These are phyloP conservation scores for Hipparchia sbordonii DNA, from an alignment of 2,888 invertebrate genomes.

Conservation along the genomic window DNA sequence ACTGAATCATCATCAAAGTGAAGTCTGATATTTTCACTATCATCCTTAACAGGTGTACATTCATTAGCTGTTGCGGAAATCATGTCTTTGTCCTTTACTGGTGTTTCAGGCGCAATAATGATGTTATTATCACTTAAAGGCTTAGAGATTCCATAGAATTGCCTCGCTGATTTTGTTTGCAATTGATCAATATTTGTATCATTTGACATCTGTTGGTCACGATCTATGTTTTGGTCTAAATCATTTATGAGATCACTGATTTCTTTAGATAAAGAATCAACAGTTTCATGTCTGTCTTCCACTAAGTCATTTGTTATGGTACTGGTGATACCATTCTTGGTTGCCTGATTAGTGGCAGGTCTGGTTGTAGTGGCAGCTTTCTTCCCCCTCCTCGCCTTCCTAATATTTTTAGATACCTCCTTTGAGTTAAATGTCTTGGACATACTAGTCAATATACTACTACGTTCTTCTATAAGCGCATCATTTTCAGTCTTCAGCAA, in stretches of 20 bases:
- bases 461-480: conserved; percentile 78
- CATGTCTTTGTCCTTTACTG: conserved; percentile 66
- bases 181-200: conserved; percentile 53
- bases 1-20: conserved; percentile 69
- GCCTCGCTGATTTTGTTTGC: conserved; percentile 64
- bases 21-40: conserved; percentile 74
- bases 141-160: conserved; percentile 69
- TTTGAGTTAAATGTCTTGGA: conserved; percentile 80
- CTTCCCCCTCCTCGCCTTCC: conserved; percentile 73
- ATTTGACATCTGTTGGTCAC: conserved; percentile 58
- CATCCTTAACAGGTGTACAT: conserved; percentile 69
- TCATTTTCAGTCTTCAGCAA: conserved; percentile 84
- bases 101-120: conserved; percentile 63
- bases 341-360: conserved; percentile 42
- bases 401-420: conserved; percentile 75
- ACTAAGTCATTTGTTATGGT: conserved; percentile 53
- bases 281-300: conserved; percentile 71
- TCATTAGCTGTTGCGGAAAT: conserved; percentile 57
- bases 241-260: conserved; percentile 76
- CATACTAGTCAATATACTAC: conserved; percentile 81
- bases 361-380: conserved; percentile 66
- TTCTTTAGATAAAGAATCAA: conserved; percentile 74
- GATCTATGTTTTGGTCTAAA: conserved; percentile 71
- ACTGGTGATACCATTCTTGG: conserved; percentile 49
- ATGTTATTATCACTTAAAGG: conserved; percentile 66